Conservation (phyloP, 2,888 invertebrate species). For the Leptodirus hochenwartii region DNA sequence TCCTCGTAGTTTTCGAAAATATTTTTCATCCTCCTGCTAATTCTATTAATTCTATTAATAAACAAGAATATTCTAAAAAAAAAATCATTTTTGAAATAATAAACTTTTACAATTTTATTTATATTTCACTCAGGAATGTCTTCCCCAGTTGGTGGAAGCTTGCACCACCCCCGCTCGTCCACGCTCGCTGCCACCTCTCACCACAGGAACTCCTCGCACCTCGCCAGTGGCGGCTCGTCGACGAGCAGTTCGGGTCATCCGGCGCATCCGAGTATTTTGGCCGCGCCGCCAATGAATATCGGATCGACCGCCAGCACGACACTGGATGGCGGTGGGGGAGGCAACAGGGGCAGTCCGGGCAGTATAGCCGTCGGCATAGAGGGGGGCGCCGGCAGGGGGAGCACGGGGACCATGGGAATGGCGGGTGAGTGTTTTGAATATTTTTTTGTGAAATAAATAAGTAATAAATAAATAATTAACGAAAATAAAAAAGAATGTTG, state of each 20-base stretch:
- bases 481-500: no score
- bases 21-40: no score
- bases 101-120: neutral
- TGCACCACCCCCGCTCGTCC: constrained; percentile 2
- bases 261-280: constrained; percentile 1
- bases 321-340: constrained; percentile 16
- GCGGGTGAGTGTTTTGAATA: no score
- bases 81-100: no score
- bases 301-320: constrained; percentile 15
- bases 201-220: neutral
- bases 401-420: constrained; percentile 32
- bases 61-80: no score
- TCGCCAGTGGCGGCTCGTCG: constrained; percentile 6
- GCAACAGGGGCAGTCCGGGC: constrained; percentile 12
- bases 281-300: constrained; percentile 13
- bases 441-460: no score
- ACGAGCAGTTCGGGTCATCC: no score
- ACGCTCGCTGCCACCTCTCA: constrained; percentile 6
- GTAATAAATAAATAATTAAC: no score
- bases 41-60: no score
- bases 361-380: constrained; percentile 27
- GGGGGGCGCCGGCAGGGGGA: constrained; percentile 32
- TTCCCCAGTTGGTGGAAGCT: constrained; percentile 22
- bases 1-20: no score
- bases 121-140: constrained; percentile 20